These are phyloP conservation scores for Eupsilia transversa DNA, from an alignment of 2,888 invertebrate genomes.

Conservation along the genomic window DNA sequence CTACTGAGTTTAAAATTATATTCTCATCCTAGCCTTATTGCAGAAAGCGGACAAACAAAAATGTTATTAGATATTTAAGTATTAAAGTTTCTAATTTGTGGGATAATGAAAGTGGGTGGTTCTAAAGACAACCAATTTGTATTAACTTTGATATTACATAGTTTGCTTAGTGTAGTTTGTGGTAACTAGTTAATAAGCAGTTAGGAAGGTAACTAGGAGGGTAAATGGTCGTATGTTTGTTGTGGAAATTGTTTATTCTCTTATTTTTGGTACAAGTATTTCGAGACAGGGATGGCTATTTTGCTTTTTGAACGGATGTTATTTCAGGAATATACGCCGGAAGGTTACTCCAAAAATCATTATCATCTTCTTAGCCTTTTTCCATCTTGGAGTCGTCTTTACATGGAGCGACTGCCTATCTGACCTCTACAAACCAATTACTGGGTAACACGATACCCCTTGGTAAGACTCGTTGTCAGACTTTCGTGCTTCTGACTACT, in stretches of 20 bases:
- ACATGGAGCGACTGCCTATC: too few relatives aligned
- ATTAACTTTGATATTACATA: conserved; percentile 40
- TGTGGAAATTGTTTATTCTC: conserved; percentile 36
- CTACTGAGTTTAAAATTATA: conserved; percentile 6
- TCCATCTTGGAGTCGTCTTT: not conserved
- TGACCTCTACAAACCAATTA: too few relatives aligned
- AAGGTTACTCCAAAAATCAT: too few relatives aligned
- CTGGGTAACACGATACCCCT: too few relatives aligned
- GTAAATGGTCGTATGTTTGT: conserved; percentile 36
- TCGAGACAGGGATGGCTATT: not conserved
- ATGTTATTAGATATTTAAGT: conserved; percentile 16
- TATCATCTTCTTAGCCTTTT: too few relatives aligned
- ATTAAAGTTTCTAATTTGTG: conserved; percentile 43
- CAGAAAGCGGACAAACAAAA: conserved; percentile 10
- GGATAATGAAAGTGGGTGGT: conserved; percentile 29
- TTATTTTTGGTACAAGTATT: conserved; percentile 1
- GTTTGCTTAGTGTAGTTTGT: conserved; percentile 33
- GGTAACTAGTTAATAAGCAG: conserved; percentile 27
- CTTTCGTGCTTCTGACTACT: too few relatives aligned
- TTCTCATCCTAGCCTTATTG: not conserved
- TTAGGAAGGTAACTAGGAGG: conserved; percentile 24
- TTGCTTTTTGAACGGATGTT: not conserved
- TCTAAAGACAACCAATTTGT: conserved; percentile 47
- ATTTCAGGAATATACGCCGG: not conserved
- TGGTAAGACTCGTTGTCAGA: too few relatives aligned